Percentiles rank a stretch among this genome's conserved stretches.
These are phyloP conservation scores for Hystrix brachyura DNA, from an alignment of 2,113 vertebrate species.

Conservation along the genomic window DNA sequence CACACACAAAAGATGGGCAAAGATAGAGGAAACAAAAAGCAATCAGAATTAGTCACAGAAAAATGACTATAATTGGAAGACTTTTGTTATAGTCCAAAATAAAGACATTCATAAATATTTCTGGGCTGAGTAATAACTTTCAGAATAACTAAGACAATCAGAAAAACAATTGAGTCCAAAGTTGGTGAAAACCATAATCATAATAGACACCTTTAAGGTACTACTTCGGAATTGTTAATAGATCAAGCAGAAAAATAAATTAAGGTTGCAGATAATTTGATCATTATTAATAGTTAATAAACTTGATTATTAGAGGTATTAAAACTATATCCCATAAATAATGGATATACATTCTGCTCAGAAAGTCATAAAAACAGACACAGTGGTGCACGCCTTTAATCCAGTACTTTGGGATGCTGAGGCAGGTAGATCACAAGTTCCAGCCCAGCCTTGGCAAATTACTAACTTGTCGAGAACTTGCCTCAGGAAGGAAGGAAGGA, in stretches of 20 bases:
- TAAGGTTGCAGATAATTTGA: background rate
- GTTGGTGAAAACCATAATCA: background rate
- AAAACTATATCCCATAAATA: conserved; percentile 38
- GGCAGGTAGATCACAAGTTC: background rate
- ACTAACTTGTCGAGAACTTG: background rate
- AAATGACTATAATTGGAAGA: background rate
- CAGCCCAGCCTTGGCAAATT: background rate
- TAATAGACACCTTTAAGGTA: conserved; percentile 39
- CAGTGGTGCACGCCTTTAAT: background rate
- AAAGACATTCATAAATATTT: conserved; percentile 12
- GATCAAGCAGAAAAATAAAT: conserved; percentile 22
- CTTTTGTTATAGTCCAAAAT: background rate
- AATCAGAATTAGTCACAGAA: background rate
- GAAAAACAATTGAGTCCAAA: conserved; percentile 1
- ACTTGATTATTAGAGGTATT: background rate
- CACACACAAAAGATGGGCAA: background rate
- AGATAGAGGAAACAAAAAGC: background rate
- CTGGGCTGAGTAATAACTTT: conserved; percentile 38
- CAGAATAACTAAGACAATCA: conserved; percentile 49
- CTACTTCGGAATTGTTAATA: conserved; percentile 18
- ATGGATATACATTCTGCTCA: background rate
- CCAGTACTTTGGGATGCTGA: background rate
- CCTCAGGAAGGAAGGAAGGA: background rate
- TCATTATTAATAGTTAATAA: conserved; percentile 49
- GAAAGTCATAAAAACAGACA: conserved; percentile 43